Conservation (phyloP, 2,113 vertebrate genomes). For the Nibea coibor region DNA sequence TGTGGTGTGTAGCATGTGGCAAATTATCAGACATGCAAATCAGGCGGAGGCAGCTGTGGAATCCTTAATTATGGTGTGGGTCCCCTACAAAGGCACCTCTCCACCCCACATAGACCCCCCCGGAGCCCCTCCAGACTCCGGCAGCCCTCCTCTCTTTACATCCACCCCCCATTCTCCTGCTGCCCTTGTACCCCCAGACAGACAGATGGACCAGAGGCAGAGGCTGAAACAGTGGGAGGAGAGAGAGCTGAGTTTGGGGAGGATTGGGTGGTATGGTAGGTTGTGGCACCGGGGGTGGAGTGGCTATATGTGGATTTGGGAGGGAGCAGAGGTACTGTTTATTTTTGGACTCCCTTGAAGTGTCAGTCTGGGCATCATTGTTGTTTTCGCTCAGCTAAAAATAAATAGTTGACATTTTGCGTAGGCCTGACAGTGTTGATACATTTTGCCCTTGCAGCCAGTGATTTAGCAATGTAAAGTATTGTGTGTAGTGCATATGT, state of each 20-base stretch:
- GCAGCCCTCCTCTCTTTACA: constrained; percentile 19
- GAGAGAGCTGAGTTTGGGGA: constrained; percentile 58
- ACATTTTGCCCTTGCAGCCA: constrained; percentile 13
- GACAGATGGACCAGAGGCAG: constrained; percentile 78
- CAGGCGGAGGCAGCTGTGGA: constrained; percentile 81
- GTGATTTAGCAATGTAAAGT: not conserved
- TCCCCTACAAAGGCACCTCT: constrained; percentile 78
- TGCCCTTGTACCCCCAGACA: constrained; percentile 71
- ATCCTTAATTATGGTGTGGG: constrained; percentile 79
- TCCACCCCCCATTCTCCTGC: constrained; percentile 57
- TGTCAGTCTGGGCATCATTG: constrained; percentile 47
- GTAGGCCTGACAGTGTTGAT: constrained; percentile 1
- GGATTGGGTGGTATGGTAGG: constrained; percentile 53
- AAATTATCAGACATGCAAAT: constrained; percentile 85
- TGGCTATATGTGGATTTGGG: constrained; percentile 41
- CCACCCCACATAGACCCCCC: constrained; percentile 45
- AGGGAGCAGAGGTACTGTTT: constrained; percentile 47
- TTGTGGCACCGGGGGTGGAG: constrained; percentile 43
- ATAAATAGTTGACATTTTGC: constrained; percentile 43
- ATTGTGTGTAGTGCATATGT: too few species aligned
- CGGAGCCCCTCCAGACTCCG: constrained; percentile 50
- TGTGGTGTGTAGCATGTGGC: constrained; percentile 77
- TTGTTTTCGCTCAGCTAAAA: constrained; percentile 48
- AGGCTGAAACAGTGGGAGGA: constrained; percentile 57
- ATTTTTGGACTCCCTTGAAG: constrained; percentile 70